Evolutionary conservation across 1,140 invertebrate genomes (phyloP), one percentile per base, ranked within the genome.

Genomic region (Oryctes rhinoceros): DNA sequence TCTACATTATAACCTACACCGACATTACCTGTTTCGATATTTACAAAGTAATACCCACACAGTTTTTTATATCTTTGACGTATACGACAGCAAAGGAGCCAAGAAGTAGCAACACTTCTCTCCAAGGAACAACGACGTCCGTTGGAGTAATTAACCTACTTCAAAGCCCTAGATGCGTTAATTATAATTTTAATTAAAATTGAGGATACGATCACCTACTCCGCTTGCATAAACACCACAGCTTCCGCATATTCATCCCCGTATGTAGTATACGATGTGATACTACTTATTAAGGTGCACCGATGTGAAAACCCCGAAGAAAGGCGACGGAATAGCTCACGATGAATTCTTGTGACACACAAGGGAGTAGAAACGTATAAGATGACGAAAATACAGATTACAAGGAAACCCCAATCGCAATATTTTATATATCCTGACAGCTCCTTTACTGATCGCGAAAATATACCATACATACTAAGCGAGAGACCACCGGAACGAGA

Each of bases 101-200:
- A 44, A 5, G 9, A 44, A 5, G 9, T 44, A 44, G 39, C 39
- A 44, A 44, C 39, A 44, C 39, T 44, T 44, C 39, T 18, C 53
- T 59, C 53, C 15, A 59, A 59, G 18, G 53, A 44, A 44, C 0
- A 44, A 10, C 39, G 0, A 5, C 5, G 49, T 53, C 13, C 9
- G 11, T 7, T 59, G 7, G 15, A n/a, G n/a, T 59, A 59, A 59
- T 59, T 18, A 59, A 59, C 18, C 3, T 18, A 59, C 13, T 18
- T 18, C 15, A 18, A 59, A 18, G 53, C 18, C 53, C 15, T 59
- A 18, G 15, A 18, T 18, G 15, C 15, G 18, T n/a, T 59, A 59
- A 59, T 59, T 59, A 59, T 13, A 59, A 59, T 59, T 59, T 59
- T 18, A 59, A 59, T 59, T 18, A 59, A 18, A 18, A 59, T n/a